A percentile compares a stretch with the other conserved stretches of the same genome.
These are phyloP conservation scores for Selenia dentaria DNA, from an alignment of 2,888 invertebrate species.

Conservation along the genomic window DNA sequence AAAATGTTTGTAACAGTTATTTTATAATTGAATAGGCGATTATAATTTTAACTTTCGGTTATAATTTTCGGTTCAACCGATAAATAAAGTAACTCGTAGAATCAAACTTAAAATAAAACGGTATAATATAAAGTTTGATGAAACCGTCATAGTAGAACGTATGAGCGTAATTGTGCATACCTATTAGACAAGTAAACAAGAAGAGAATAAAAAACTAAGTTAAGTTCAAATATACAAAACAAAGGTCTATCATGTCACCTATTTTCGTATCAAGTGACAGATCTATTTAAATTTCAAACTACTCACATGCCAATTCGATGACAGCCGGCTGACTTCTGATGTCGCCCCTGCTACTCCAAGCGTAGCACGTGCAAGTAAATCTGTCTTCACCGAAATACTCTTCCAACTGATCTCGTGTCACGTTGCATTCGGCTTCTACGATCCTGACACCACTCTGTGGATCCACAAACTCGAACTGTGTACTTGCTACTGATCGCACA, in stretches of 20 bases:
- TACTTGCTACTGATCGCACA: slow-evolving; percentile 87
- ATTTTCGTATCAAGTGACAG: slow-evolving; percentile 30
- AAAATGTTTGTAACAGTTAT: no score
- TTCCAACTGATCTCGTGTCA: slow-evolving; percentile 95
- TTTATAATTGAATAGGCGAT: no score
- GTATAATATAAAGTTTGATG: no score
- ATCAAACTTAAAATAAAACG: no score
- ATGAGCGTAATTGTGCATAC: no score
- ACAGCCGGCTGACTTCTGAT: slow-evolving; percentile 95
- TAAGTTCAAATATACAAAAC: no score
- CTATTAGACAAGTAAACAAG: no score
- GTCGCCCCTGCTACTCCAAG: slow-evolving; percentile 94
- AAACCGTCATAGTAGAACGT: no score
- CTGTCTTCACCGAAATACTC: slow-evolving; percentile 96
- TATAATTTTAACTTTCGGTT: no score
- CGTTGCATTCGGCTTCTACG: slow-evolving; percentile 94
- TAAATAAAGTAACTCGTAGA: no score
- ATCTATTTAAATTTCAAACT: slow-evolving; percentile 37
- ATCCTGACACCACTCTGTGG: slow-evolving; percentile 95
- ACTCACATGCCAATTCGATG: slow-evolving; percentile 98
- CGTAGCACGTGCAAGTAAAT: slow-evolving; percentile 97
- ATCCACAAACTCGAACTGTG: slow-evolving; percentile 94
- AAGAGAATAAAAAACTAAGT: no score
- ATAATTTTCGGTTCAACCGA: no score
- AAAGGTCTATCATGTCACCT: slow-evolving; percentile 11